phyloP scores from a whole-genome alignment of 2,797 vertebrate genomes.

The Sebastes oblongus region DNA sequence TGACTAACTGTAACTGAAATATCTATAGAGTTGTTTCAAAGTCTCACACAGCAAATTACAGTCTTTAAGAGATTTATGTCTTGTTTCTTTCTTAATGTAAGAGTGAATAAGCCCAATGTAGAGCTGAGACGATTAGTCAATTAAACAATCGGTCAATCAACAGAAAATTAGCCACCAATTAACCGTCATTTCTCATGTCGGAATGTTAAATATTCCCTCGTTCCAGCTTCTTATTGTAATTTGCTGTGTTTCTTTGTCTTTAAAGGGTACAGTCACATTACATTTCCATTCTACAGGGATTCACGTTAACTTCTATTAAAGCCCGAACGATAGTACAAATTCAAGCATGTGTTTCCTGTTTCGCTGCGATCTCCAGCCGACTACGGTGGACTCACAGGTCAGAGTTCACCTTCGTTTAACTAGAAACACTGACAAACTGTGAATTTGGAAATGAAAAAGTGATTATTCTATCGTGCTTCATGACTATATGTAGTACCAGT shows the following conservation, averaged over 20 bases:
- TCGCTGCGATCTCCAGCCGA: neutral
- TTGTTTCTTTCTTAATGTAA: neutral
- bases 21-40: neutral
- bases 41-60: neutral
- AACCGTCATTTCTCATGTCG: neutral
- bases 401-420: neutral
- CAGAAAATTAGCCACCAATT: neutral
- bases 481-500: neutral
- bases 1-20: neutral
- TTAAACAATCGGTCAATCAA: neutral
- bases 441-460: neutral
- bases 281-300: neutral
- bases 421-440: neutral
- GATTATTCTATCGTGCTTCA: neutral
- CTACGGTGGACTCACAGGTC: neutral
- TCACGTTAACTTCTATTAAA: neutral
- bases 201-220: neutral
- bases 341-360: constrained; percentile 4
- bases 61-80: neutral
- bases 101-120: neutral
- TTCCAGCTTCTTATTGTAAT: neutral
- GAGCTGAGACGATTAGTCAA: neutral
- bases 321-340: neutral
- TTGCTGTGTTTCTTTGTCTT: neutral
- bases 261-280: no score